Evolutionary conservation across 2,888 invertebrate genomes (phyloP), one percentile per base, ranked within the genome.

Genomic region (Tenodera sinensis): DNA sequence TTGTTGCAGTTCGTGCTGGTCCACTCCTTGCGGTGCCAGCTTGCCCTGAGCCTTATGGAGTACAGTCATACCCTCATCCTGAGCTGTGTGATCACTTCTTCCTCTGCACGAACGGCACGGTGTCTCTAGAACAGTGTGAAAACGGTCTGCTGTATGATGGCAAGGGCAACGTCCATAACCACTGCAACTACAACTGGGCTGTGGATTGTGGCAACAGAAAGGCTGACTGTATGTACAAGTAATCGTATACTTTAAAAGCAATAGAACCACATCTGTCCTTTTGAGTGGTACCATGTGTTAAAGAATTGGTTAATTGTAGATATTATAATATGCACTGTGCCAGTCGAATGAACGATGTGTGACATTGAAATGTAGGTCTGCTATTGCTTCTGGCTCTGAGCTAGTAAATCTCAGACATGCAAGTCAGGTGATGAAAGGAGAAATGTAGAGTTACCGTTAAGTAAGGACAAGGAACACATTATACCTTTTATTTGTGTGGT

Each of bases 131-230:
- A 93, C 97, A 96, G 47, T 98, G 98, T 92, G 98, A 98, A 93
- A 98, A 98, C 92, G 98, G 98, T 7, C 95, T 98, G 54, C 94
- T 98, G 83, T 98, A 97, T 92, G 98, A 98, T 93, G 98, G 98
- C 89, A 97, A 97, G 92, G 98, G 98, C 2, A 96, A 96, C 28
- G 97, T 97, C 0, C 96, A 98, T 94, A 96, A 98, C 93, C 98
- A 98, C 94, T 98, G 98, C 95, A 98, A 98, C 94, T 98, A 98
- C 94, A 95, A 97, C 94, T 98, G 98, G 98, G 98, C 97, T 20
- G 98, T 97, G 4, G 96, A 98, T 91, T 98, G 98, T 92, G 98
- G 97, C 87, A 94, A 95, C 89, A 96, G 97, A 91, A 96, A 97
- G 93, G 87, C 87, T 7, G 87, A 87, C 15, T n/a, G 87, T 87